A percentile compares a stretch with the other conserved stretches of the same genome.
These are phyloP conservation scores for Oceanites oceanicus DNA, from an alignment of 2,113 vertebrate species.

Conservation along the genomic window DNA sequence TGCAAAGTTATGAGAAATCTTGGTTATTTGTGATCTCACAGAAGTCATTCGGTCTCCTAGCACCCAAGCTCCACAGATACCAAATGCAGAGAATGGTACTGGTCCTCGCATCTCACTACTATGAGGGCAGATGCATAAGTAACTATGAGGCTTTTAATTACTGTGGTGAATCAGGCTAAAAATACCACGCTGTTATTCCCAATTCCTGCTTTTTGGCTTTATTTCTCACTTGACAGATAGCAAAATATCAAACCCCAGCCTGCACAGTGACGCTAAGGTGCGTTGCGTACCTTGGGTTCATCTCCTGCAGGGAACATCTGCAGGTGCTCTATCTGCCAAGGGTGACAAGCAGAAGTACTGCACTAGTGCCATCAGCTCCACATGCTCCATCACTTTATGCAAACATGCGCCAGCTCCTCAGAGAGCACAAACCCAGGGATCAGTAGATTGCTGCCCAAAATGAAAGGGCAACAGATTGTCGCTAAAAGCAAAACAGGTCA, in stretches of 20 bases:
- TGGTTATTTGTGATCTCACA: background rate
- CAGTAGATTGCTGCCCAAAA: background rate
- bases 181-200: background rate
- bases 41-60: background rate
- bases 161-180: background rate
- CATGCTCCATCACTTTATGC: background rate
- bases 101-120: background rate
- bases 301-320: background rate
- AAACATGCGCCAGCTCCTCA: background rate
- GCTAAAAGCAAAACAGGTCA: background rate
- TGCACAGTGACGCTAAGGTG: background rate
- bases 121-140: background rate
- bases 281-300: background rate
- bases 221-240: background rate
- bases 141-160: background rate
- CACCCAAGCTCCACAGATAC: background rate
- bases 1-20: background rate
- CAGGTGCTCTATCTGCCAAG: background rate
- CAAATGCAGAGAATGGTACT: background rate
- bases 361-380: background rate
- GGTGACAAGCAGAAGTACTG: background rate
- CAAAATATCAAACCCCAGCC: background rate
- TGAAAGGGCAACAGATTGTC: background rate
- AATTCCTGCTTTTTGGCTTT: background rate
- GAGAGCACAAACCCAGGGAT: background rate